Conservation (phyloP, 2,113 vertebrate genomes). For the Pao palembangensis region DNA sequence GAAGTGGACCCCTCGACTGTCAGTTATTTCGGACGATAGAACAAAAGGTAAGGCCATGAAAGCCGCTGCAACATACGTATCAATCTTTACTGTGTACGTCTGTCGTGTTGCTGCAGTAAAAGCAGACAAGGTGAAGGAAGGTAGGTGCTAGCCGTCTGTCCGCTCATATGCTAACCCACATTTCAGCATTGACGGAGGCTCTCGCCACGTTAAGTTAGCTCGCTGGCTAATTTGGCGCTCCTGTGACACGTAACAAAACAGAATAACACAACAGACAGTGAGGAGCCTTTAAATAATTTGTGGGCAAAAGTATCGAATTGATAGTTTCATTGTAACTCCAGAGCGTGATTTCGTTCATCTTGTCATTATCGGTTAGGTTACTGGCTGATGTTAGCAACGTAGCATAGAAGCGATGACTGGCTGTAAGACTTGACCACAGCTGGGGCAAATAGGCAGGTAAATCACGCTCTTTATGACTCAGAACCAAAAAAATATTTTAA, state of each 20-base stretch:
- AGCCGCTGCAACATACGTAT: background rate
- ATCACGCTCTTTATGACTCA: background rate
- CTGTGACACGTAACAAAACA: background rate
- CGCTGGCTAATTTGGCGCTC: constrained; percentile 27
- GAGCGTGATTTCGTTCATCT: background rate
- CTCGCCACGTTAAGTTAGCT: constrained; percentile 72
- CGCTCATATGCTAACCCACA: constrained; percentile 58
- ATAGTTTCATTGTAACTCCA: no score
- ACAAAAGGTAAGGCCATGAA: constrained; percentile 52
- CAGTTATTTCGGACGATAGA: constrained; percentile 40
- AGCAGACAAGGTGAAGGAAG: background rate
- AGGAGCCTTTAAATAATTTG: rapidly evolving
- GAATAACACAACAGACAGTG: background rate
- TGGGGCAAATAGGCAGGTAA: background rate
- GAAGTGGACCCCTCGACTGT: constrained; percentile 16
- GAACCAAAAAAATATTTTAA: no score
- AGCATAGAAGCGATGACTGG: constrained; percentile 47
- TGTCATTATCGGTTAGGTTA: constrained; percentile 18
- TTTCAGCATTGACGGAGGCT: constrained; percentile 55
- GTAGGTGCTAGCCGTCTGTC: constrained; percentile 33
- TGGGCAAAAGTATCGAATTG: background rate
- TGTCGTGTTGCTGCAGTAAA: background rate
- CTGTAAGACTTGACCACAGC: constrained; percentile 12
- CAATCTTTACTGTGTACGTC: background rate
- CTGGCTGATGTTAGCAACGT: constrained; percentile 33